These are phyloP conservation scores for Megamerina dolium DNA, from an alignment of 2,888 invertebrate genomes.

Conservation along the genomic window DNA sequence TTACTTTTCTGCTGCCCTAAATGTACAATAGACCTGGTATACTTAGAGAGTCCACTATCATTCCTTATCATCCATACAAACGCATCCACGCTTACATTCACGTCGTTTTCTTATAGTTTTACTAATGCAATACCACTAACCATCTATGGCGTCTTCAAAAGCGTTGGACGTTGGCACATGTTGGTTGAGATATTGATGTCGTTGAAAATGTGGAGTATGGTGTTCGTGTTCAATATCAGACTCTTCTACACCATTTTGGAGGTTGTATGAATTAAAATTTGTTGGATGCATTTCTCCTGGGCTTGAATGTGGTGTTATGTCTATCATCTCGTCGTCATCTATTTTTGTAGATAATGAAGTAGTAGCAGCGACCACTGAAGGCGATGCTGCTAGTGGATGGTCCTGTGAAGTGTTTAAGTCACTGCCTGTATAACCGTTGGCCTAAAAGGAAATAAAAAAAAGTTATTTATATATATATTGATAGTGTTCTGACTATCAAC, in stretches of 20 bases:
- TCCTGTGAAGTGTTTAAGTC: conserved; percentile 26
- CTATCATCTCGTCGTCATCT: conserved; percentile 62
- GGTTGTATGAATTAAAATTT: conserved; percentile 28
- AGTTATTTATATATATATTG: neutral
- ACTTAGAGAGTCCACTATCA: no score
- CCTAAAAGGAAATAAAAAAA: conserved; percentile 27
- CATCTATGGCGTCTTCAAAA: conserved; percentile 43
- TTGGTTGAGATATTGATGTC: conserved; percentile 25
- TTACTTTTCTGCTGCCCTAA: no score
- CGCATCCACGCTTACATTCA: no score
- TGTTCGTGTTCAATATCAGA: conserved; percentile 40
- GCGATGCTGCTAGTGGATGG: conserved; percentile 37
- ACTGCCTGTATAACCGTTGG: conserved; percentile 38
- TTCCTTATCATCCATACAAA: no score
- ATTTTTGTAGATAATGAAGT: conserved; percentile 37
- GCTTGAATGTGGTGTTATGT: conserved; percentile 56
- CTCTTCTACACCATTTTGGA: conserved; percentile 31
- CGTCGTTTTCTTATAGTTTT: no score
- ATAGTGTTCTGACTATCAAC: no score
- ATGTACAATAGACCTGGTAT: no score
- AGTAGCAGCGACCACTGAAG: conserved; percentile 23
- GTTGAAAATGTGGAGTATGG: conserved; percentile 26
- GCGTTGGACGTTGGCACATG: conserved; percentile 49
- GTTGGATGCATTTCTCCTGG: conserved; percentile 36
- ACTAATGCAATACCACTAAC: no score